Conservation (phyloP, 2,113 vertebrate species). For the Bettongia penicillata region DNA sequence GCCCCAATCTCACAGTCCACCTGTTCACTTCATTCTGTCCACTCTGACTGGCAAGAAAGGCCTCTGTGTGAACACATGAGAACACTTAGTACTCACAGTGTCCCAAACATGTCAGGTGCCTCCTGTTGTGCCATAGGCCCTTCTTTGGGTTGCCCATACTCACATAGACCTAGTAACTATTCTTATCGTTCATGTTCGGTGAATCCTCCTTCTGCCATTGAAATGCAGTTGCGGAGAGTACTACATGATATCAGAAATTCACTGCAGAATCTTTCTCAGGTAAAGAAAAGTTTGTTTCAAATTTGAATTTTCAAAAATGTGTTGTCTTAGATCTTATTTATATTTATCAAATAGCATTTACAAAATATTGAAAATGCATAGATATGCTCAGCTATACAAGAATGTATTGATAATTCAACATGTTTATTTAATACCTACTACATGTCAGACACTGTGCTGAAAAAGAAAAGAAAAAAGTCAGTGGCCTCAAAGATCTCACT, state of each 20-base stretch:
- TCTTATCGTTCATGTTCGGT: slow-evolving; percentile 71
- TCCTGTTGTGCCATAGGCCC: slow-evolving; percentile 72
- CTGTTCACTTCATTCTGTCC: slow-evolving; percentile 89
- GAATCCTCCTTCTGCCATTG: slow-evolving; percentile 87
- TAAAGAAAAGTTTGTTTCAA: slow-evolving; percentile 71
- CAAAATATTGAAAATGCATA: not conserved
- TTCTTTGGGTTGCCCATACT: slow-evolving; percentile 79
- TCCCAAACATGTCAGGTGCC: slow-evolving; percentile 87
- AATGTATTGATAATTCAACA: not conserved
- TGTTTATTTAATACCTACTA: not conserved
- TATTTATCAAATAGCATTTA: not conserved
- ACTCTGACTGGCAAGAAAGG: slow-evolving; percentile 85
- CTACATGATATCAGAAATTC: slow-evolving; percentile 94
- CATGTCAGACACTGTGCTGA: not conserved
- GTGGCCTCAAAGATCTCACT: not conserved
- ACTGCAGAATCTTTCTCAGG: slow-evolving; percentile 93
- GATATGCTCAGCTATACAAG: not conserved
- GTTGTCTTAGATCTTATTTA: not conserved
- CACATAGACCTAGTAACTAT: slow-evolving; percentile 76
- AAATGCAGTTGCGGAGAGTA: slow-evolving; percentile 96
- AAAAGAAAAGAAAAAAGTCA: not conserved
- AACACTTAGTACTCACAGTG: slow-evolving; percentile 90
- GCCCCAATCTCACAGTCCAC: slow-evolving; percentile 84
- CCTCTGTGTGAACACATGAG: slow-evolving; percentile 81
- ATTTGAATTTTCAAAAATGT: not conserved